Conservation (phyloP, 2,113 vertebrate genomes). For the Enhydra lutris region DNA sequence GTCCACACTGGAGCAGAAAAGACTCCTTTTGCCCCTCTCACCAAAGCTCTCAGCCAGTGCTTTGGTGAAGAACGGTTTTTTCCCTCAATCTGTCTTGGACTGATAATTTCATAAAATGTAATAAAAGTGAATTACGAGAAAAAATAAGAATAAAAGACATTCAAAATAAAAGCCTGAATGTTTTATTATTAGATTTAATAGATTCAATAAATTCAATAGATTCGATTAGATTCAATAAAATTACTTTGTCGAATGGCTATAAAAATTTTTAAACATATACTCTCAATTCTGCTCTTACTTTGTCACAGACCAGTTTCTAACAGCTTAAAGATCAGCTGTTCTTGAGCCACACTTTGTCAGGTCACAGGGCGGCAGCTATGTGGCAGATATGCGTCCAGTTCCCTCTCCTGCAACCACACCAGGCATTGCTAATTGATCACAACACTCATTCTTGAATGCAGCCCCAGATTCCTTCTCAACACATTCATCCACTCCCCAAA, state of each 20-base stretch:
- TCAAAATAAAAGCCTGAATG: conserved; percentile 14
- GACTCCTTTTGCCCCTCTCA: background rate
- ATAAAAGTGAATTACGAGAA: conserved; percentile 33
- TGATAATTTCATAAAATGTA: conserved; percentile 16
- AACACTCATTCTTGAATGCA: background rate
- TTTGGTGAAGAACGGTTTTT: background rate
- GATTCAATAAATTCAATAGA: background rate
- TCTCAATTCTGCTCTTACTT: background rate
- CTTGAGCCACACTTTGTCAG: background rate
- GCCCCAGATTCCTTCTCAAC: background rate
- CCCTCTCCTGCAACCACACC: background rate
- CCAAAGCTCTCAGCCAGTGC: background rate
- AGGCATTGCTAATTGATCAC: background rate
- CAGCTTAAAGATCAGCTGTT: background rate
- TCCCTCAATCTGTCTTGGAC: background rate
- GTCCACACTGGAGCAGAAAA: background rate
- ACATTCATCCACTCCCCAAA: background rate
- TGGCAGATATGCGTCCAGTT: too few species aligned
- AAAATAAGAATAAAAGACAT: background rate
- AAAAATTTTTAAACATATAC: background rate
- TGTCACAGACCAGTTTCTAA: background rate
- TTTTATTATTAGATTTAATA: conserved; percentile 28
- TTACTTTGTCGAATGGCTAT: background rate
- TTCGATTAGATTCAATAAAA: background rate
- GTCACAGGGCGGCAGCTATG: background rate